phyloP scores from a whole-genome alignment of 2,888 invertebrate species.

The Eulithis testata region DNA sequence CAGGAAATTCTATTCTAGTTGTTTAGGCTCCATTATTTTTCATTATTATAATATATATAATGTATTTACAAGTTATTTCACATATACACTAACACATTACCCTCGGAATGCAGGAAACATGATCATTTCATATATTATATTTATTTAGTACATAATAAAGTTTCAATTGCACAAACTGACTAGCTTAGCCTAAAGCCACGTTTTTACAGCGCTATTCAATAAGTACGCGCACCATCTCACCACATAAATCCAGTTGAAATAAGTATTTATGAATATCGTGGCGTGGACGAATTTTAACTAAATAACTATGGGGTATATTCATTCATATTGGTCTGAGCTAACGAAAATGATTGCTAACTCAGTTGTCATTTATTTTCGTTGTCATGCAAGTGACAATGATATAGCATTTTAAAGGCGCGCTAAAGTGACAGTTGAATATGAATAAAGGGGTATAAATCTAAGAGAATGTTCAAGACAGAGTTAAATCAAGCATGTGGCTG shows the following conservation, averaged over 20 bases:
- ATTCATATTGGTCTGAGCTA: too few relatives aligned
- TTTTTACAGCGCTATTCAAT: slow-evolving; percentile 9
- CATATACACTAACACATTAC: not conserved
- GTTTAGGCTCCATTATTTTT: not conserved
- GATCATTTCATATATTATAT: not conserved
- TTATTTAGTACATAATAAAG: not conserved
- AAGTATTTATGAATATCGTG: slow-evolving; percentile 8
- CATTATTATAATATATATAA: not conserved
- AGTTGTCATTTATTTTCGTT: too few relatives aligned
- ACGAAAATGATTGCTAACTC: too few relatives aligned
- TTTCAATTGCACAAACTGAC: not conserved
- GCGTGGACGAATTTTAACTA: slow-evolving; percentile 39
- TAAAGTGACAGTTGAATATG: too few relatives aligned
- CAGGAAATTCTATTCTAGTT: not conserved
- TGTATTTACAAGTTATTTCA: not conserved
- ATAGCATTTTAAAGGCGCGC: too few relatives aligned
- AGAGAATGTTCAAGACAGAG: not conserved
- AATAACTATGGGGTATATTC: too few relatives aligned
- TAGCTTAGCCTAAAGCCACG: slow-evolving; percentile 9
- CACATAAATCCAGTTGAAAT: not conserved
- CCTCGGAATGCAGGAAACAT: not conserved
- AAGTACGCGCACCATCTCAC: not conserved
- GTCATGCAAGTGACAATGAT: too few relatives aligned
- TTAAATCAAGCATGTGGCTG: slow-evolving; percentile 13
- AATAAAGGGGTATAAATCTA: too few relatives aligned